Base-by-base conservation (phyloP, 2,797 vertebrate species). In the Chrysocyon brachyurus region DNA sequence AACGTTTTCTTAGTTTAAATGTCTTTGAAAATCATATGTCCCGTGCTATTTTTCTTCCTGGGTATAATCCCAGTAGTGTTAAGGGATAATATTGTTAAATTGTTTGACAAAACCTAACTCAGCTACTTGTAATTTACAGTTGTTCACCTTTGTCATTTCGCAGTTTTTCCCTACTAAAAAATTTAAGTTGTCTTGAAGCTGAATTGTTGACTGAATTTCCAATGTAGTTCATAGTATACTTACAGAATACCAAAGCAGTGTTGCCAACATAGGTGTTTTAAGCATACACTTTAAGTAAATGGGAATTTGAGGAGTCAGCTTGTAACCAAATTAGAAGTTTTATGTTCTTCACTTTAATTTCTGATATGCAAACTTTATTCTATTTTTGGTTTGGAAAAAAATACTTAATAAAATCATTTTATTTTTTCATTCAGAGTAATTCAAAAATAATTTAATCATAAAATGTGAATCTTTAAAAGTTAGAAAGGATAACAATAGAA, bases 1-100 rank as follows among this genome's bases (percentile, higher is more conserved):
- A 98, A 93, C 59, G 56, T 97, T 98, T 97, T 98, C 97, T 97
- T 98, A 96, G 97, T 97, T 98, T 98, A 93, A 87, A 97, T 84
- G 88, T 96, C 90, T 97, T 98, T 97, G 97, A 98, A 98, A 97
- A 97, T 96, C 94, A 78, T 84, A 78, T 86, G 85, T 57, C 68
- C 54, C 86, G 57, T 90, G 64, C 56, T 97, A 19, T 97, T 96
- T 97, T 83, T 97, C 54, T 85, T 97, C 90, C 93, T 98, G 96
- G 68, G 66, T 94, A 90, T 83, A 93, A 96, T 98, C 96, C 95
- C 98, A 94, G 63, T 90, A 97, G 98, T 97, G 77, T 96, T 98
- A 97, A 97, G 96, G 64, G 91, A 87, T 90, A 36, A 95, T 97
- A 97, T 98, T 95, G 77, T 98, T 97, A 98, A 98, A 97, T 70